Base-by-base conservation (phyloP, 2,797 vertebrate genomes). In the Crocidura indochinensis region DNA sequence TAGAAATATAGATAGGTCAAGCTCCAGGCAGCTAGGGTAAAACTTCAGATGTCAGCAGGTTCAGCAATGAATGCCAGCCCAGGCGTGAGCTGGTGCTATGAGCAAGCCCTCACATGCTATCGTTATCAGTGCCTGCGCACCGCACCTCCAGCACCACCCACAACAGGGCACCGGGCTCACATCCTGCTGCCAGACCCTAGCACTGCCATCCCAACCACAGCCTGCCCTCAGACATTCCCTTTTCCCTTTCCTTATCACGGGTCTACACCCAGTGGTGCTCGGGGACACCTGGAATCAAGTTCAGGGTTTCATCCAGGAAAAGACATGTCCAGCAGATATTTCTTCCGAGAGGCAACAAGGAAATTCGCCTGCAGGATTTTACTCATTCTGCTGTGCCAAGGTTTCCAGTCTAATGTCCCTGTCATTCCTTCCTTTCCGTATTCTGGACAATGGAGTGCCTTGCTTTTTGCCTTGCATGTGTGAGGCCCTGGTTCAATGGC, bases 91-190 rank as follows among this genome's bases (percentile, higher is more conserved):
- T 64, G 7, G 26, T 24, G 46, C 46, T 75, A 68, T 51, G 64
- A 60, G 15, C 27, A 83, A 88, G 82, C 14, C 27, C 49, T 84
- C 90, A 67, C 44, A 1, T 49, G 85, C 38, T 69, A 78, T 64
- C 75, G 81, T 90, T 82, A 90, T 94, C 94, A 84, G 60, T 69
- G 78, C 44, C 64, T 87, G 73, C 75, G 49, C 38, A 29, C 73
- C 67, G 51, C 26, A 29, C 46, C 64, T 46, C 73, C 51, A 38
- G 27, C 86, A 71, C 87, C 81, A 24, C 24, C 46, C 65, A 31
- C 14, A 53, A 74, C 17, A 60, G n/a, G 27, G 26, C 10, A 12
- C 64, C 67, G 44, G 68, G n/a, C 44, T 65, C 19, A 24, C 79
- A 11, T 15, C 51, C 56, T 60, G 56, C 56, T 60, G 56, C 56